Evolutionary conservation across 2,797 vertebrate species (phyloP).

Genomic region (Poeciliopsis infans): DNA sequence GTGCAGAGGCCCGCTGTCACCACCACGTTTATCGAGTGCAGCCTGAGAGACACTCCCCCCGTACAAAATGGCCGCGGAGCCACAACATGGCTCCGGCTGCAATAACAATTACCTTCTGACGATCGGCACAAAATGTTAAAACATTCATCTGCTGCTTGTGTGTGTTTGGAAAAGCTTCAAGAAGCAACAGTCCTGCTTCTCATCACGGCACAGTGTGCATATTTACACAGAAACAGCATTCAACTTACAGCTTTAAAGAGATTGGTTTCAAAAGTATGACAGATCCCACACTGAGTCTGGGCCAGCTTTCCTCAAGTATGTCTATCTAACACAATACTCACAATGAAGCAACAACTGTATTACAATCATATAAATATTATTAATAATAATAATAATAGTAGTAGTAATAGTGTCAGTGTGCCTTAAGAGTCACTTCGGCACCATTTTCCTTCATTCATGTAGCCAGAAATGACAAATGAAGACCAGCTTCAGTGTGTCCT

Average conservation of each 20-base stretch:
- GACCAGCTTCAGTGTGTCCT: slow-evolving; percentile 79
- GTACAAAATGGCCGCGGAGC: slow-evolving; percentile 76
- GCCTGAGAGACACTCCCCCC: slow-evolving; percentile 33
- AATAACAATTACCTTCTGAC: slow-evolving; percentile 40
- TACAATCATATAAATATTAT: slow-evolving; percentile 77
- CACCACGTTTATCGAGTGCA: slow-evolving; percentile 48
- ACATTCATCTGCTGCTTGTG: slow-evolving; percentile 48
- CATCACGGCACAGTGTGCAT: slow-evolving; percentile 27
- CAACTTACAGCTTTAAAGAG: slow-evolving; percentile 24
- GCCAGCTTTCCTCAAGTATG: slow-evolving; percentile 4
- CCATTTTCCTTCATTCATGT: slow-evolving; percentile 24
- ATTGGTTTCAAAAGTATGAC: slow-evolving; percentile 21
- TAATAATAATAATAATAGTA: slow-evolving; percentile 11
- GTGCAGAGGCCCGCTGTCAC: slow-evolving; percentile 52
- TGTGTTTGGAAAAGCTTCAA: slow-evolving; percentile 31
- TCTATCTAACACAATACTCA: slow-evolving; percentile 58
- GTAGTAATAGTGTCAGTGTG: slow-evolving; percentile 21
- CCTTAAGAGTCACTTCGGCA: slow-evolving; percentile 47
- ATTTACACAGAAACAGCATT: slow-evolving; percentile 47
- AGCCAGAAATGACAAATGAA: slow-evolving; percentile 66
- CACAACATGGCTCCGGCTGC: slow-evolving; percentile 66
- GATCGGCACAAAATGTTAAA: slow-evolving; percentile 35
- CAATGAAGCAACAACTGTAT: slow-evolving; percentile 55
- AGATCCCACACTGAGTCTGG: slow-evolving; percentile 34
- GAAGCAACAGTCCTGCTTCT: slow-evolving; percentile 18